Base-by-base conservation (phyloP, 2,888 invertebrate genomes). In the Zaprionus lineosus region DNA sequence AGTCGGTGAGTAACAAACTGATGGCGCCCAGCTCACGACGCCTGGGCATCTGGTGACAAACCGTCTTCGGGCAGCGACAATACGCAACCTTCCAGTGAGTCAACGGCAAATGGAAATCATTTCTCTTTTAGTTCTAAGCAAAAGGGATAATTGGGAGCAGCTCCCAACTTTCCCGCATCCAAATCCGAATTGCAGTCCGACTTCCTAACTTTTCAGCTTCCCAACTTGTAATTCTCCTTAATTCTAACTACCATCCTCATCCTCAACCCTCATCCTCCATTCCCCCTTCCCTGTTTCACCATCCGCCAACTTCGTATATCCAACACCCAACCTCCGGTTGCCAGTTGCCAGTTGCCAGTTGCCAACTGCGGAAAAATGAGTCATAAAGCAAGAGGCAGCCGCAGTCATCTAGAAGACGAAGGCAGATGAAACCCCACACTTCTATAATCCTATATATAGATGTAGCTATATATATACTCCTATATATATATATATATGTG, bases 1-100 rank as follows among this genome's bases (percentile, higher is more conserved):
- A 62, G 14, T 73, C 84, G 6, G 67, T 77, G 26, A 75, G 71
- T 82, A 70, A 66, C 79, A 81, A 77, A 41, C 71, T 74, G 61
- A 82, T 78, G 76, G 68, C 75, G 41, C 74, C 81, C 19, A 71
- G 78, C 15, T 62, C 78, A 19, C 74, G 84, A 12, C 86, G 86
- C 29, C 65, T 89, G 62, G 86, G 86, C 59, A 79, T 88, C 65
- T 89, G 89, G 89, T 89, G 89, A 89, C 89, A 88, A 81, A 87
- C 88, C 78, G 83, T 87, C 48, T 85, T 88, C 9, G 78, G 78
- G 8, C 87, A 88, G 63, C 87, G 87, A 51, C 86, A 88, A 60
- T 88, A 88, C 52, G 86, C 86, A 60, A 81, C 88, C 62, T 88
- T 89, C 62, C 87, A 89, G 73, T 89, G 81, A 62, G 43, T 53